A percentile compares a stretch with the other conserved stretches of the same genome.
Evolutionary conservation across 2,888 invertebrate genomes (phyloP).

Genomic region (Acrobasis consociella): DNA sequence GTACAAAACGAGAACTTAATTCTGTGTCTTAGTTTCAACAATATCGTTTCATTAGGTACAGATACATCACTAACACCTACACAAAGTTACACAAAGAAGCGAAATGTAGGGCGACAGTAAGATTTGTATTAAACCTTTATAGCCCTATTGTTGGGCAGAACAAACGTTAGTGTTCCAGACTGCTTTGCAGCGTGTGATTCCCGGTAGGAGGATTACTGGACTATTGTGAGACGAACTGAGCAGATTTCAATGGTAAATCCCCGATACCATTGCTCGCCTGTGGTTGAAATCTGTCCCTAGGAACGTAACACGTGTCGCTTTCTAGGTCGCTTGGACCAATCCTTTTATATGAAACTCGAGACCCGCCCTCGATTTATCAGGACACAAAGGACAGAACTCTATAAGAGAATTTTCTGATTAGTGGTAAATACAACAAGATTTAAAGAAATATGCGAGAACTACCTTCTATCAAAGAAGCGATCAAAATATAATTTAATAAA

Average conservation of each 20-base stretch:
- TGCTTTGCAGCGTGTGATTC: conserved; percentile 3
- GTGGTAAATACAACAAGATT: too few relatives aligned
- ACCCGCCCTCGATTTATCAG: not conserved
- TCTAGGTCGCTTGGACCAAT: not conserved
- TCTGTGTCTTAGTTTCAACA: not conserved
- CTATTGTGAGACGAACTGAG: conserved; percentile 10
- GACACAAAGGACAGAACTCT: too few relatives aligned
- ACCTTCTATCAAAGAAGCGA: too few relatives aligned
- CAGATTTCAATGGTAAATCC: conserved; percentile 12
- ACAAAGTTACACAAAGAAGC: conserved; percentile 2
- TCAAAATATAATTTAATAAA: too few relatives aligned
- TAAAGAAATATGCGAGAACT: too few relatives aligned
- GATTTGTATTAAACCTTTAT: conserved; percentile 12
- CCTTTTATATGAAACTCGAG: not conserved
- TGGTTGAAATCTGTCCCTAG: conserved; percentile 2
- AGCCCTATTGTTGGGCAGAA: conserved; percentile 17
- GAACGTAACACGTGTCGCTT: not conserved
- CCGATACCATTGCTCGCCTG: not conserved
- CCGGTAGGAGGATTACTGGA: conserved; percentile 9
- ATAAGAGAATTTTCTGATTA: too few relatives aligned
- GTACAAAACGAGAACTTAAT: not conserved
- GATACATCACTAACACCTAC: not conserved
- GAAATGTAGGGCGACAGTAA: conserved; percentile 9
- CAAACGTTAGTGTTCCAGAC: not conserved
- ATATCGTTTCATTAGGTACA: not conserved